These are phyloP conservation scores for Tipula vernalis DNA, from an alignment of 2,888 invertebrate species.

Conservation along the genomic window DNA sequence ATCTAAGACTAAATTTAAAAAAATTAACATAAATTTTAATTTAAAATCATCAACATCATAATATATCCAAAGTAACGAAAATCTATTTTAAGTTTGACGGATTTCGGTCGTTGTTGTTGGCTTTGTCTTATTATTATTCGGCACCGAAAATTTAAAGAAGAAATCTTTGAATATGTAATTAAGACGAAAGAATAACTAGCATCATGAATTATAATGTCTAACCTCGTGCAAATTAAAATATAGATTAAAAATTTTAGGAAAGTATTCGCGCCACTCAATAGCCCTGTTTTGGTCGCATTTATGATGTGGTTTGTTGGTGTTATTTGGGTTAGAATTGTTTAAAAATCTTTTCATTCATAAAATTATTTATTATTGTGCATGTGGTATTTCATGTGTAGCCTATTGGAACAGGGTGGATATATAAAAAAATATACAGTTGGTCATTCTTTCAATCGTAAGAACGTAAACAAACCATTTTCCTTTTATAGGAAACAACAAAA, in stretches of 20 bases:
- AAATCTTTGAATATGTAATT: background rate
- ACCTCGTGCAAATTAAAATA: background rate
- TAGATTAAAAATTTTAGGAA: background rate
- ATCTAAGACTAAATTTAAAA: background rate
- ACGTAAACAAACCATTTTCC: too few species aligned
- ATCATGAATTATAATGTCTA: background rate
- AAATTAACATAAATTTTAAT: background rate
- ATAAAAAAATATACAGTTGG: too few species aligned
- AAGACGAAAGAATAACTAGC: background rate
- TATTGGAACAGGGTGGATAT: too few species aligned
- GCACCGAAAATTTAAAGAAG: background rate
- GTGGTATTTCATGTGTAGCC: too few species aligned
- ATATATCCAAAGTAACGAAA: background rate
- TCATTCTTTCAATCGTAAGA: too few species aligned
- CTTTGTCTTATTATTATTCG: background rate
- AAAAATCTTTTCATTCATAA: background rate
- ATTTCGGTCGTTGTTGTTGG: background rate
- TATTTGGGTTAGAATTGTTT: background rate
- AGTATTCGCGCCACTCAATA: background rate
- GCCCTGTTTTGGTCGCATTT: background rate
- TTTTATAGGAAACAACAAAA: too few species aligned
- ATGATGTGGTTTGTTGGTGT: background rate
- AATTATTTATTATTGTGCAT: background rate
- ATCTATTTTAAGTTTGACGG: conserved; percentile 4
- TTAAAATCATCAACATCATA: background rate